Evolutionary conservation across 2,888 invertebrate genomes (phyloP).

Genomic region (Nineta flava): DNA sequence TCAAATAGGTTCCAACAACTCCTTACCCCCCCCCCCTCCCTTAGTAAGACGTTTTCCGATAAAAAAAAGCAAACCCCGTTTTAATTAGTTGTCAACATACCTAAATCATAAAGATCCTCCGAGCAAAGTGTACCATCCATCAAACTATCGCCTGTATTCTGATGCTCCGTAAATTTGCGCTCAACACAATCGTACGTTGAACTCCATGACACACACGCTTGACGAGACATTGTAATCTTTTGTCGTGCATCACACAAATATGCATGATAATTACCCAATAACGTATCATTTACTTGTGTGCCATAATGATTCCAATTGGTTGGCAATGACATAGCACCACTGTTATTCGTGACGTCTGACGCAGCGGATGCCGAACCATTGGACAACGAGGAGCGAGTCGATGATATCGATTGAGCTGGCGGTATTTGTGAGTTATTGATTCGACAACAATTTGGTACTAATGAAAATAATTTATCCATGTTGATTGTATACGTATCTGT

Average conservation of each 20-base stretch:
- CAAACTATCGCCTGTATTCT: neutral
- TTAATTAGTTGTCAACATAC: neutral
- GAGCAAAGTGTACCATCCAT: neutral
- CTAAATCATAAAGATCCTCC: neutral
- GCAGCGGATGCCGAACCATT: neutral
- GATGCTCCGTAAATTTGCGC: slow-evolving; percentile 10
- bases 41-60: too few species aligned
- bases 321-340: slow-evolving; percentile 4
- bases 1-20: too few species aligned
- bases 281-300: slow-evolving; percentile 37
- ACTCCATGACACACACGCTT: slow-evolving; percentile 65
- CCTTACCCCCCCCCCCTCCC: too few species aligned
- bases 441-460: slow-evolving; percentile 50
- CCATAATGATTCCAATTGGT: slow-evolving; percentile 38
- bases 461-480: slow-evolving; percentile 57
- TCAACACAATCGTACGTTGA: slow-evolving; percentile 36
- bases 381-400: neutral
- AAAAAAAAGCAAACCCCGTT: too few species aligned
- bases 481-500: slow-evolving; percentile 57
- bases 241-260: slow-evolving; percentile 74
- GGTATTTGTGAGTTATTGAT: slow-evolving; percentile 12
- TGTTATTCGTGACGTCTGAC: neutral
- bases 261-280: slow-evolving; percentile 68
- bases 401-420: neutral
- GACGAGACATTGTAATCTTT: slow-evolving; percentile 55